Base-by-base conservation (phyloP, 30 jellyfish, hydroid and myxozoan species). In the Aurelia sp. region DNA sequence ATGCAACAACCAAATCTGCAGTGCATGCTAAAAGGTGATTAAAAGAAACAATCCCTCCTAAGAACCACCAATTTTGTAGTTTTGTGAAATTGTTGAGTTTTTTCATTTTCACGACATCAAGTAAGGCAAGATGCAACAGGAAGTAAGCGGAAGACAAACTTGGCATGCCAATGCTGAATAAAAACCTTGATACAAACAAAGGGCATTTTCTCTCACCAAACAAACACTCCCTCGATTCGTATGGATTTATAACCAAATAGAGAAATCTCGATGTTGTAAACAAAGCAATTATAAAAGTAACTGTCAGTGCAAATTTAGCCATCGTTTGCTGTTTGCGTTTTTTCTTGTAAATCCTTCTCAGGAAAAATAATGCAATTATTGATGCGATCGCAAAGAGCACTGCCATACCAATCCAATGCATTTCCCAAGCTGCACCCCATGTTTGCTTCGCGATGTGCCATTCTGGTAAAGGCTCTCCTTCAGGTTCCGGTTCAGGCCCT, bases 361-460 rank as follows among this genome's bases (percentile, higher is more conserved):
- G 84, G 51, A 71, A 62, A 60, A 58, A 23, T 5, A 76, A 16
- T 20, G 90, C 81, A 6, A 81, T n/a, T 6, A 89, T 59, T 4
- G 90, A 30, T 13, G 82, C 67, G 15, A 75, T 4, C 11, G 74
- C 78, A 23, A 81, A 89, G 13, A 82, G 40, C 17, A 89, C 89
- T 20, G 92, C 89, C 73, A 62, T 53, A 11, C 93, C 93, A 17
- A 89, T 89, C 97, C 97, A 89, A 57, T 89, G 97, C 9, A 35
- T 19, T 0, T 87, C 95, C 97, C 97, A 89, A 4, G 84, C 93
- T 9, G 66, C 50, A 30, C 86, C 89, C 97, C 97, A 89, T 62
- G 64, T 57, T 51, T 72, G n/a, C 60, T 21, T 81, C 5, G 93
- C 93, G 3, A 27, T 9, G 0, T 19, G 48, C 97, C 97, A 89